Percentiles rank a stretch among this genome's conserved stretches.
Evolutionary conservation across 2,888 invertebrate species (phyloP).

Genomic region (Thecophora atra): DNA sequence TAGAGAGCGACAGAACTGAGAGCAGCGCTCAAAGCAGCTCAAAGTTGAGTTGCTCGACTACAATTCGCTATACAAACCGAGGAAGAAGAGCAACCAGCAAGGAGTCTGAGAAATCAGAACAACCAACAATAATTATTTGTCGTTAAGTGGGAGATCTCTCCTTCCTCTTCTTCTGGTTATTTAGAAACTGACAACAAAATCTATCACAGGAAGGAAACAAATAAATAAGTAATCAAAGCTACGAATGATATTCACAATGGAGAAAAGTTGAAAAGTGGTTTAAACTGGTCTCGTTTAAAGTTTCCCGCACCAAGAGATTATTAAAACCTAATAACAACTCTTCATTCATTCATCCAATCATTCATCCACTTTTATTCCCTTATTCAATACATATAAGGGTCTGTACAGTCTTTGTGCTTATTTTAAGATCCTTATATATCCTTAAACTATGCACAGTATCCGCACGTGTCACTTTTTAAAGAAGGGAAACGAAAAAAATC

Average conservation of each 20-base stretch:
- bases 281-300: not conserved
- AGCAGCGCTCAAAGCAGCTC: no score
- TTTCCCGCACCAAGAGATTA: no score
- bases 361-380: not conserved
- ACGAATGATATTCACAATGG: not conserved
- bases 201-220: not conserved
- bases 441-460: no score
- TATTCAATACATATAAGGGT: not conserved
- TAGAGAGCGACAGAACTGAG: no score
- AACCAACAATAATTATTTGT: constrained; percentile 30
- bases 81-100: not conserved
- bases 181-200: constrained; percentile 3
- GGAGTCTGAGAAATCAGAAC: constrained; percentile 20
- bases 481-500: no score
- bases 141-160: constrained; percentile 30
- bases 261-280: constrained; percentile 2
- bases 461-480: no score
- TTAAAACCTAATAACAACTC: constrained; percentile 5
- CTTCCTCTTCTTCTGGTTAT: constrained; percentile 7
- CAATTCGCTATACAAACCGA: not conserved
- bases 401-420: no score
- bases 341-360: constrained; percentile 10
- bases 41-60: no score
- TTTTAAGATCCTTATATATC: no score
- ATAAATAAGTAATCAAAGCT: not conserved